Base-by-base conservation (phyloP, 2,888 invertebrate species). In the Physocephala rufipes region DNA sequence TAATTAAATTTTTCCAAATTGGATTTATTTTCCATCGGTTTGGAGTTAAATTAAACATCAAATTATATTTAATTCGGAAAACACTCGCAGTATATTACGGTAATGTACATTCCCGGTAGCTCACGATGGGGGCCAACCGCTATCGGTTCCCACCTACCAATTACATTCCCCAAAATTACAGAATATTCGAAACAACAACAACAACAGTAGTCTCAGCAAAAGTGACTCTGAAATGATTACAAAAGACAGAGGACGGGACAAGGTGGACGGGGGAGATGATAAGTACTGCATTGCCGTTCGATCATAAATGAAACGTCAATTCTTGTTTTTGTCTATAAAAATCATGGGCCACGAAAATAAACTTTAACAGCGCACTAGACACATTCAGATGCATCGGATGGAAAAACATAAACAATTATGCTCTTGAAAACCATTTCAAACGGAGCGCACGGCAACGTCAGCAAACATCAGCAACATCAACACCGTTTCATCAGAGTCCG, bases 361-460 rank as follows among this genome's bases (percentile, higher is more conserved):
- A 49, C 49, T 12, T 49, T 2, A 49, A 12, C 49, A 49, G 16
- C 49, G 49, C 49, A 19, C 16, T n/a, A n/a, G 49, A 19, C 49
- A n/a, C 15, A 49, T 19, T 15, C 49, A 21, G 16, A 58, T 15
- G 58, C 26, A 58, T 21, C 55, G 21, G 55, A 26, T 7, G 55
- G 2, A 55, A 24, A 12, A 55, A 55, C 55, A 55, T 36, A 55
- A 19, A 55, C 13, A n/a, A 9, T 28, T 51, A 49, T 47, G 49
- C 65, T 26, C 28, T 51, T 51, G 36, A 36, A 66, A 66, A 36
- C 19, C 28, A 66, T 55, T 36, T 66, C 66, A 53, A 66, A 12
- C 53, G 36, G 36, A 43, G 24, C n/a, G n/a, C 36, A 26, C 24
- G 26, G 16, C 16, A 24, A 16, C 47, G 47, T 26, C 59, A 30